Conservation (phyloP, 2,113 vertebrate genomes). For the Pagrus major region DNA sequence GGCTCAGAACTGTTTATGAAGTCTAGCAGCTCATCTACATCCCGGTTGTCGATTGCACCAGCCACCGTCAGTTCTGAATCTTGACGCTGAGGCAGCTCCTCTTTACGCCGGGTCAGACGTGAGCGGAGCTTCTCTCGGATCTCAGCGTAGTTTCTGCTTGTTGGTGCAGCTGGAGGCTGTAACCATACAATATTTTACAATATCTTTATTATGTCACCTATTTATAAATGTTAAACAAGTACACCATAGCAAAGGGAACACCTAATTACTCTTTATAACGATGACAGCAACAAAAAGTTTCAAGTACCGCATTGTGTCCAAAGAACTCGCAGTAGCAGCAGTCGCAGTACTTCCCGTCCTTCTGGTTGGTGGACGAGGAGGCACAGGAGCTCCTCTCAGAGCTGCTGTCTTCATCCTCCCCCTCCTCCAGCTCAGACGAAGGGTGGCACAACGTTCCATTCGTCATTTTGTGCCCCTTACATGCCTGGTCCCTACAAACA, state of each 20-base stretch:
- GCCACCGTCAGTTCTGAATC: slow-evolving; percentile 89
- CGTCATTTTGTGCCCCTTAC: slow-evolving; percentile 96
- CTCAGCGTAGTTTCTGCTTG: slow-evolving; percentile 97
- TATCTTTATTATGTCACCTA: background rate
- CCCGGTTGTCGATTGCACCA: slow-evolving; percentile 90
- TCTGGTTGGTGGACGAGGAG: slow-evolving; percentile 96
- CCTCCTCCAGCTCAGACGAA: slow-evolving; percentile 93
- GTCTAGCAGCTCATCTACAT: slow-evolving; percentile 96
- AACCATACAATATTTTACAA: slow-evolving; percentile 11
- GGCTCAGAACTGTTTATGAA: slow-evolving; percentile 98
- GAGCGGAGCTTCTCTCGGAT: slow-evolving; percentile 98
- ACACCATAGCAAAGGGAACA: background rate
- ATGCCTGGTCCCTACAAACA: slow-evolving; percentile 90
- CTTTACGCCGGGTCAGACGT: slow-evolving; percentile 95
- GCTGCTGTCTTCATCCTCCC: slow-evolving; percentile 98
- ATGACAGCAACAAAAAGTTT: background rate
- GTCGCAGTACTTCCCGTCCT: slow-evolving; percentile 99
- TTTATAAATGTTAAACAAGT: background rate
- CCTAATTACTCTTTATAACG: background rate
- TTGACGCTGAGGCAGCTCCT: slow-evolving; percentile 93
- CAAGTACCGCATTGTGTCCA: slow-evolving; percentile 96
- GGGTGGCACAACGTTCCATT: slow-evolving; percentile 92
- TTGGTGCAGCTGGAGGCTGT: slow-evolving; percentile 96
- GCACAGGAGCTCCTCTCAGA: slow-evolving; percentile 98
- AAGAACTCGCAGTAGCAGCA: slow-evolving; percentile 99